Evolutionary conservation across 2,888 invertebrate species (phyloP).

Genomic region (Lottia scabra): DNA sequence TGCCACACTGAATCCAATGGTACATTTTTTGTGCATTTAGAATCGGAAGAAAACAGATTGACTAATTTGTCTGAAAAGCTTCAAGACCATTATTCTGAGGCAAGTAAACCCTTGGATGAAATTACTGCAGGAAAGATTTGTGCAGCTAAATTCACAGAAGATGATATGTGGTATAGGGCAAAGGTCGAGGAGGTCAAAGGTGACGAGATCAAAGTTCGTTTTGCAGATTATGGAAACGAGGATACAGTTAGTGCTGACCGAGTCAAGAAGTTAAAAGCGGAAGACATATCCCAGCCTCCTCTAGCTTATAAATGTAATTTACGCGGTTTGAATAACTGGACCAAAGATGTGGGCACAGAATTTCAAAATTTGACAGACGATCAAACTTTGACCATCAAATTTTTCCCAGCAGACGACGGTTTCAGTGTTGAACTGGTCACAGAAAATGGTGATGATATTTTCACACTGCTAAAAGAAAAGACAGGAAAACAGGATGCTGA

Average conservation of each 20-base stretch:
- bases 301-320: conserved; percentile 43
- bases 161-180: conserved; percentile 58
- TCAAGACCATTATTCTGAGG: conserved; percentile 21
- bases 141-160: conserved; percentile 51
- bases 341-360: conserved; percentile 31
- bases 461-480: no score
- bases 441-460: conserved; percentile 24
- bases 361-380: conserved; percentile 39
- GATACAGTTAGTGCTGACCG: conserved; percentile 39
- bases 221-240: conserved; percentile 65
- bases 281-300: conserved; percentile 30
- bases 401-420: conserved; percentile 18
- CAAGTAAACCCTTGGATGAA: not conserved
- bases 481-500: no score
- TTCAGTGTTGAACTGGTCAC: conserved; percentile 34
- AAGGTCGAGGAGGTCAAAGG: conserved; percentile 31
- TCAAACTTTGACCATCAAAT: conserved; percentile 35
- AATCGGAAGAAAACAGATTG: conserved; percentile 36
- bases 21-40: conserved; percentile 45
- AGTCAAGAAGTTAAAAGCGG: conserved; percentile 26
- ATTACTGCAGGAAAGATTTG: conserved; percentile 36
- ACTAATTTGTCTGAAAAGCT: conserved; percentile 33
- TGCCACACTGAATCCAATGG: conserved; percentile 42
- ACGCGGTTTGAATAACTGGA: conserved; percentile 31
- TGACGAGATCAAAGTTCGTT: conserved; percentile 42